Evolutionary conservation across 2,888 invertebrate species (phyloP).

Genomic region (Empis livida): DNA sequence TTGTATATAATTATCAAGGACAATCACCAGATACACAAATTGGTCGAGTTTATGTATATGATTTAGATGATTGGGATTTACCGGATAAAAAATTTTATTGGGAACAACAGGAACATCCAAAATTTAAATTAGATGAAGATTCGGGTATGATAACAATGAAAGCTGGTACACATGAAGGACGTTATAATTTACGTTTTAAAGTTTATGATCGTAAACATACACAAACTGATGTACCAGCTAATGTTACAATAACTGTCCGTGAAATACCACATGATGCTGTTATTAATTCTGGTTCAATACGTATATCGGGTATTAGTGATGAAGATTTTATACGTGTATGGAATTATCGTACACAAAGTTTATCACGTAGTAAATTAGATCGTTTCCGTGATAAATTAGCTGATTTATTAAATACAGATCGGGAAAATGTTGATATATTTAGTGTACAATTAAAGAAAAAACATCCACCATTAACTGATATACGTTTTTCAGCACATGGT

Average conservation of each 20-base stretch:
- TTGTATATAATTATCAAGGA: slow-evolving; percentile 93
- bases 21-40: slow-evolving; percentile 83
- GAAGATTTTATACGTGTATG: slow-evolving; percentile 93
- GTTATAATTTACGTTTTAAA: slow-evolving; percentile 66
- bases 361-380: slow-evolving; percentile 78
- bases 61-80: slow-evolving; percentile 97
- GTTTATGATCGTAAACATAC: slow-evolving; percentile 92
- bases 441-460: slow-evolving; percentile 83
- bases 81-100: slow-evolving; percentile 96
- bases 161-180: slow-evolving; percentile 80
- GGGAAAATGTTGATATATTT: slow-evolving; percentile 89
- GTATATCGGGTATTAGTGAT: slow-evolving; percentile 86
- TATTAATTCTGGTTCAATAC: slow-evolving; percentile 85
- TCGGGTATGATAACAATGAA: slow-evolving; percentile 94
- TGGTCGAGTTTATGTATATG: slow-evolving; percentile 92
- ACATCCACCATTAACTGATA: slow-evolving; percentile 79
- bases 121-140: slow-evolving; percentile 79
- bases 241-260: slow-evolving; percentile 87
- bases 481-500: slow-evolving; percentile 89
- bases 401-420: slow-evolving; percentile 69
- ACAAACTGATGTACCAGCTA: slow-evolving; percentile 90
- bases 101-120: slow-evolving; percentile 75
- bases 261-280: slow-evolving; percentile 94
- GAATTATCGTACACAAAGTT: slow-evolving; percentile 78
- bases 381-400: slow-evolving; percentile 79